These are phyloP conservation scores for Prunella strophiata DNA, from an alignment of 2,797 vertebrate genomes.

Conservation along the genomic window DNA sequence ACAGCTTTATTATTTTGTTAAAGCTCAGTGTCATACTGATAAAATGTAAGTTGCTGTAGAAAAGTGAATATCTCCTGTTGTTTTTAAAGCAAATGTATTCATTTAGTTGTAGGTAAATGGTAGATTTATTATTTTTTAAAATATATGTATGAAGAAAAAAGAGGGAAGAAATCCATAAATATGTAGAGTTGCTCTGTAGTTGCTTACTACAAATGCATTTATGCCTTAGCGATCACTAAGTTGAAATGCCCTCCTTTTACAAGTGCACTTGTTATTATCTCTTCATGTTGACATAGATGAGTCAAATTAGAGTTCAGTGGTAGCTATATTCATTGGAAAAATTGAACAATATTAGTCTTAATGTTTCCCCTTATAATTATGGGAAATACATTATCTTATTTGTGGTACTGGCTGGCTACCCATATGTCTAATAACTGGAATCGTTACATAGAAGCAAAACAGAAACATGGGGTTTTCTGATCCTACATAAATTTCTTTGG, in stretches of 20 bases:
- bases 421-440: not conserved
- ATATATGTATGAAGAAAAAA: not conserved
- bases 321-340: conserved; percentile 10
- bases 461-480: not conserved
- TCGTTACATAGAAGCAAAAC: not conserved
- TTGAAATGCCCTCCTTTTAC: not conserved
- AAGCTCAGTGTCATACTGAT: not conserved
- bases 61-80: not conserved
- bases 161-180: not conserved
- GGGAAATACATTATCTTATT: not conserved
- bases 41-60: not conserved
- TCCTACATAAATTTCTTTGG: not conserved
- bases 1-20: not conserved
- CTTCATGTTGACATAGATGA: not conserved
- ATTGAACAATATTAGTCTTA: not conserved
- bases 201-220: not conserved
- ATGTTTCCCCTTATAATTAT: not conserved
- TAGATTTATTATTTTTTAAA: not conserved
- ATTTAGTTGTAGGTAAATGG: not conserved
- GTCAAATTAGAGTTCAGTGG: not conserved
- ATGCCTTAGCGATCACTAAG: not conserved
- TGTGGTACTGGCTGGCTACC: not conserved
- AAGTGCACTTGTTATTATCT: not conserved
- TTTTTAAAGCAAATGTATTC: not conserved
- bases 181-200: not conserved